Percentiles rank a stretch among this genome's conserved stretches.
Evolutionary conservation across 2,888 invertebrate genomes (phyloP).

Genomic region (Microdon myrmicae): DNA sequence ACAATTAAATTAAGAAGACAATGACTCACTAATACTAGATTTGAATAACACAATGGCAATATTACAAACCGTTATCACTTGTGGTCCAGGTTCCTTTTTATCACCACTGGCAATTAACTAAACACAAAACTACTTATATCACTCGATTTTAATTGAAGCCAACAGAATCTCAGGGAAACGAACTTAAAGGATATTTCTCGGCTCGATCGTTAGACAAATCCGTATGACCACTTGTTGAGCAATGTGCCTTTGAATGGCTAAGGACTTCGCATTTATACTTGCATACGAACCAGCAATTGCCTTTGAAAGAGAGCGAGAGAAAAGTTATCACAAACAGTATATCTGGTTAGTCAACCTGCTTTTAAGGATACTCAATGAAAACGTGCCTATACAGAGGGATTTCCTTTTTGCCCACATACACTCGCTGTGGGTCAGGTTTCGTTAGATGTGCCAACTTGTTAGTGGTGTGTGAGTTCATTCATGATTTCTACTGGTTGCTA

Average conservation of each 20-base stretch:
- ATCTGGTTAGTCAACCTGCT: constrained; percentile 1
- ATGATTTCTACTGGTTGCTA: too few relatives aligned
- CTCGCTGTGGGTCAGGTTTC: constrained; percentile 1
- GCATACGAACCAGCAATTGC: constrained; percentile 49
- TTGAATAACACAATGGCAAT: too few relatives aligned
- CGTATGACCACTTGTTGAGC: constrained; percentile 65
- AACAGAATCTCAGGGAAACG: too few relatives aligned
- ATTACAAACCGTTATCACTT: too few relatives aligned
- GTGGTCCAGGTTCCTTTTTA: too few relatives aligned
- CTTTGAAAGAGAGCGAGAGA: constrained; percentile 15
- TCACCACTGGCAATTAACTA: too few relatives aligned
- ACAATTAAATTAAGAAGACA: too few relatives aligned
- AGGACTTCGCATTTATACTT: constrained; percentile 63
- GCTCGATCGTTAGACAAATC: constrained; percentile 31
- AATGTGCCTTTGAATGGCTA: constrained; percentile 60
- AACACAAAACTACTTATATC: too few relatives aligned
- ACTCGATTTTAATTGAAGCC: too few relatives aligned
- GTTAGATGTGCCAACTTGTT: constrained; percentile 1
- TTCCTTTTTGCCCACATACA: not conserved
- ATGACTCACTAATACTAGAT: too few relatives aligned
- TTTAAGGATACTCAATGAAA: constrained; percentile 6
- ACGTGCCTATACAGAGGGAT: constrained; percentile 6
- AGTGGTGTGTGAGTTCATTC: constrained; percentile 27
- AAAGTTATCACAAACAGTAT: constrained; percentile 3
- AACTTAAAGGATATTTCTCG: too few relatives aligned